Evolutionary conservation across 2,797 vertebrate genomes (phyloP).

Genomic region (Anguilla pacifica): DNA sequence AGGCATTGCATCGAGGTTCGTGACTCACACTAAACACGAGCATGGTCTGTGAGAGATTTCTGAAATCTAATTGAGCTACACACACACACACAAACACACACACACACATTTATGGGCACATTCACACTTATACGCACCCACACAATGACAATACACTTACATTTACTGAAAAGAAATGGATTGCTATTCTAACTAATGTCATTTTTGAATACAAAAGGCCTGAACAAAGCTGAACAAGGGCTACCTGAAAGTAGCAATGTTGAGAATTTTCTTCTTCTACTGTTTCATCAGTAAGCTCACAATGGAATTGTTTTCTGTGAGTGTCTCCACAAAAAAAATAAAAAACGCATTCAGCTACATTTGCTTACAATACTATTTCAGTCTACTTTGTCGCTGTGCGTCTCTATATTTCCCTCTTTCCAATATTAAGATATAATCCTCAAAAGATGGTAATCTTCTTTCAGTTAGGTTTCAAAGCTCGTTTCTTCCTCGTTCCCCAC

Average conservation of each 20-base stretch:
- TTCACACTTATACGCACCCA: not conserved
- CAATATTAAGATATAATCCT: slow-evolving; percentile 13
- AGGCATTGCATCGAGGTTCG: not conserved
- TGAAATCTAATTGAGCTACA: not conserved
- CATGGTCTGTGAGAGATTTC: slow-evolving; percentile 7
- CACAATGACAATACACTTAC: no score
- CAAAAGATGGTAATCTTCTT: slow-evolving; percentile 24
- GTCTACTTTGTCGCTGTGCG: not conserved
- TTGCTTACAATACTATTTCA: not conserved
- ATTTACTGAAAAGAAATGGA: not conserved
- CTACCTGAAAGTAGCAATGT: not conserved
- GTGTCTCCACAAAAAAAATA: not conserved
- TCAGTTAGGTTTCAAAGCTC: slow-evolving; percentile 7
- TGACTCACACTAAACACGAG: slow-evolving; percentile 16
- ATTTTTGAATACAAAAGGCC: not conserved
- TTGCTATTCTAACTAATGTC: not conserved
- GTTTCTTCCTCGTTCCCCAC: not conserved
- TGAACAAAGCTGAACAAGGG: not conserved
- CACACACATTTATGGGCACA: not conserved
- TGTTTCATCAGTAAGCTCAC: not conserved
- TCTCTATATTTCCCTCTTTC: not conserved
- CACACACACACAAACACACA: not conserved
- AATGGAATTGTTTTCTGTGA: not conserved
- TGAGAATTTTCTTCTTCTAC: not conserved
- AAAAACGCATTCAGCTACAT: not conserved